Percentiles rank a stretch among this genome's conserved stretches.
Conservation (phyloP, 1,140 invertebrate genomes). For the Nautilus pompilius region DNA sequence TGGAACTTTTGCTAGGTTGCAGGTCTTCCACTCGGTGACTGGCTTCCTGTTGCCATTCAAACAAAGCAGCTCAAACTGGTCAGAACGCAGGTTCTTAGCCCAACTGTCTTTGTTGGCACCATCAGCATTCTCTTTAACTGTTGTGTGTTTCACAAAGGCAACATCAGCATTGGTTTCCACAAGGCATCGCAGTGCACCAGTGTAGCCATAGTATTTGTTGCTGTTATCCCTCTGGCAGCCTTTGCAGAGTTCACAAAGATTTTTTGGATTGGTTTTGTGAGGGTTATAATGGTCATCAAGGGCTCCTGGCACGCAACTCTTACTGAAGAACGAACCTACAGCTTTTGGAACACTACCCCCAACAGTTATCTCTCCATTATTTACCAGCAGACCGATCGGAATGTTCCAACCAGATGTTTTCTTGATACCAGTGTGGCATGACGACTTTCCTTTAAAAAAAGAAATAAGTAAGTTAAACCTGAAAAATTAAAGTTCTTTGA, state of each 20-base stretch:
- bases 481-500: too few species aligned
- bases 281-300: constrained; percentile 73
- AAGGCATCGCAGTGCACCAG: constrained; percentile 84
- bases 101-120: constrained; percentile 81
- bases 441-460: constrained; percentile 46
- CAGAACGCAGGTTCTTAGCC: constrained; percentile 78
- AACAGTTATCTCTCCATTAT: constrained; percentile 82
- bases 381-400: constrained; percentile 87
- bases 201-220: constrained; percentile 83
- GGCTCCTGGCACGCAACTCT: constrained; percentile 84
- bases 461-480: too few species aligned
- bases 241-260: constrained; percentile 85
- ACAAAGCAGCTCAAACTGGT: constrained; percentile 88
- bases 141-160: constrained; percentile 89
- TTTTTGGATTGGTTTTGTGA: constrained; percentile 66
- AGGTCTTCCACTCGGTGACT: constrained; percentile 71
- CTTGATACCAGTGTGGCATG: constrained; percentile 86
- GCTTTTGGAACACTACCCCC: constrained; percentile 84
- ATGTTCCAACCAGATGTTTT: constrained; percentile 92
- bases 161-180: constrained; percentile 77
- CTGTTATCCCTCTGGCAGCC: constrained; percentile 76
- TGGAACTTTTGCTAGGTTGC: constrained; percentile 86
- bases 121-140: constrained; percentile 82
- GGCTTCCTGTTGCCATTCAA: constrained; percentile 74
- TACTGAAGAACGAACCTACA: constrained; percentile 84